A percentile compares a stretch with the other conserved stretches of the same genome.
These are phyloP conservation scores for Corydoras maculifer DNA, from an alignment of 2,113 vertebrate genomes.

Conservation along the genomic window DNA sequence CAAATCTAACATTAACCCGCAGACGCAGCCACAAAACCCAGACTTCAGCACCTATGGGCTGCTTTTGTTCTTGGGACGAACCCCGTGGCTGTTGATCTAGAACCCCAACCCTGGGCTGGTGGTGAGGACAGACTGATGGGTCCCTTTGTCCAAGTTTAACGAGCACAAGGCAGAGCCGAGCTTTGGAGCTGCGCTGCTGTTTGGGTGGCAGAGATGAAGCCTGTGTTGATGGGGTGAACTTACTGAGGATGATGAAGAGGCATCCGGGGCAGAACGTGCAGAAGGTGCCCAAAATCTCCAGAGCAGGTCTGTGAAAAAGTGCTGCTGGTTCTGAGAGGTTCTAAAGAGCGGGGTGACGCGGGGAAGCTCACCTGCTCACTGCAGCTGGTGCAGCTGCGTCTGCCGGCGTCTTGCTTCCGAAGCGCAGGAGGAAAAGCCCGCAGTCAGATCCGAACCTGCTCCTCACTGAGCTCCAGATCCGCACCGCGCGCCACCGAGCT, in stretches of 20 bases:
- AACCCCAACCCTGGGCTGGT: too few relatives aligned
- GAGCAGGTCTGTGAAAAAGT: too few relatives aligned
- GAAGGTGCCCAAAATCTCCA: too few relatives aligned
- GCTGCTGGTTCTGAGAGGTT: not conserved
- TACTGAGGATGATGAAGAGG: not conserved
- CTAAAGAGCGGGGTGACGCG: not conserved
- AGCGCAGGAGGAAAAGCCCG: conserved; percentile 7
- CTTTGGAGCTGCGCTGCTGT: too few relatives aligned
- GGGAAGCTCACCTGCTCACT: not conserved
- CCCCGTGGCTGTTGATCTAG: too few relatives aligned
- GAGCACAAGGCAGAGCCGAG: not conserved
- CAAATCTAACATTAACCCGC: too few relatives aligned
- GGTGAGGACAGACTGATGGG: too few relatives aligned
- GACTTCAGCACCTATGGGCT: not conserved
- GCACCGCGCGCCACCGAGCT: not conserved
- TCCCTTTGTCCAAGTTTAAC: conserved; percentile 18
- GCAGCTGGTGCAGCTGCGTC: not conserved
- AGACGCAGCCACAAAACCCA: not conserved
- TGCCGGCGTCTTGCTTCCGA: not conserved
- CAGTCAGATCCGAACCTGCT: not conserved
- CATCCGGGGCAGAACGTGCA: not conserved
- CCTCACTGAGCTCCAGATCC: conserved; percentile 6
- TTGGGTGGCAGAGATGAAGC: too few relatives aligned
- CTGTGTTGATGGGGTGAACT: too few relatives aligned
- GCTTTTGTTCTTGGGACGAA: too few relatives aligned